Evolutionary conservation across 2,113 vertebrate species (phyloP).

Genomic region (Ammodytes dubius): DNA sequence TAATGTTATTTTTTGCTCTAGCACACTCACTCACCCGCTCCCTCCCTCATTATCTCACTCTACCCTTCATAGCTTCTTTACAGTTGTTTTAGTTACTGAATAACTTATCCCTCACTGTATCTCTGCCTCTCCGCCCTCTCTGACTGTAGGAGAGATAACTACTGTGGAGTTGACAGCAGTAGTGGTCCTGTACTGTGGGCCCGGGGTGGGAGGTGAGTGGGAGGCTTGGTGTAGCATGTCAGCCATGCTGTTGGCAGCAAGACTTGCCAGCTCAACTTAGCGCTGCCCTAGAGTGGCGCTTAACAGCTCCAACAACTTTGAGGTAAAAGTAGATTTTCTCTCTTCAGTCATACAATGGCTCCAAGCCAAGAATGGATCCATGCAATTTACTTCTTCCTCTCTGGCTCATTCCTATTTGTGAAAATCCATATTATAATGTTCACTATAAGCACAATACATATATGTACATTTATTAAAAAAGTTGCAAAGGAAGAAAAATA

Average conservation of each 20-base stretch:
- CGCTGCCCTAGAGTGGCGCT: constrained; percentile 56
- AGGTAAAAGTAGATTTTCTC: constrained; percentile 61
- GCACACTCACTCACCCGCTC: constrained; percentile 31
- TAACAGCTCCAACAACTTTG: constrained; percentile 62
- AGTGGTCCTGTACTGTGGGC: constrained; percentile 68
- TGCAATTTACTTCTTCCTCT: constrained; percentile 25
- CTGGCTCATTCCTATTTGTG: background rate
- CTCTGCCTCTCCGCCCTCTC: constrained; percentile 45
- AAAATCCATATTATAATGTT: constrained; percentile 13
- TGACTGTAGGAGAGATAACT: constrained; percentile 64
- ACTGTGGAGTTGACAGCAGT: constrained; percentile 64
- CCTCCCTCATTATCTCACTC: constrained; percentile 61
- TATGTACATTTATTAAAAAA: constrained; percentile 7
- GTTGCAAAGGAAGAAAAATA: background rate
- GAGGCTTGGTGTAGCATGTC: constrained; percentile 72
- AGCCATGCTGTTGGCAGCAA: constrained; percentile 67
- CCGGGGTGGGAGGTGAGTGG: constrained; percentile 75
- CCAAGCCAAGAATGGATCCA: constrained; percentile 20
- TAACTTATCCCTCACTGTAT: constrained; percentile 43
- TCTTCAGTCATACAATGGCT: constrained; percentile 41
- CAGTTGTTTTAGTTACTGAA: constrained; percentile 60
- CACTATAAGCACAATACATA: background rate
- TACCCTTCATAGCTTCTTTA: constrained; percentile 53
- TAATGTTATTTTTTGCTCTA: constrained; percentile 21
- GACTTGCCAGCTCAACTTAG: constrained; percentile 69